phyloP scores from a whole-genome alignment of 1,140 invertebrate species.

The Drosophila mayri region DNA sequence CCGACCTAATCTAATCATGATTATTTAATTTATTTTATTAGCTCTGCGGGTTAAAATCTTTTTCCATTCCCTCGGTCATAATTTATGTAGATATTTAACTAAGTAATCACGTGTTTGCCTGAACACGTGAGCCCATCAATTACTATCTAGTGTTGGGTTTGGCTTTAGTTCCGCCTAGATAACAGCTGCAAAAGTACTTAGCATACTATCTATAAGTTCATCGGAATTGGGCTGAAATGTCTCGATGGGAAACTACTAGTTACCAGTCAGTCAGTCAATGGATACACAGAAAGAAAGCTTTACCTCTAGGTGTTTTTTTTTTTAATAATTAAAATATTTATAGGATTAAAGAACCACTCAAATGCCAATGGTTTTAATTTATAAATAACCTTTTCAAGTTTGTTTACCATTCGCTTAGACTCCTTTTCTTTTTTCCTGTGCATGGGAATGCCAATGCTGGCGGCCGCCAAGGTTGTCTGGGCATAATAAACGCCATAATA shows the following conservation, averaged over 20 bases:
- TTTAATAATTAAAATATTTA: neutral
- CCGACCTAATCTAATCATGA: conserved; percentile 9
- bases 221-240: conserved; percentile 34
- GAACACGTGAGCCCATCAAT: conserved; percentile 44
- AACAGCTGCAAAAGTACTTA: conserved; percentile 37
- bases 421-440: conserved; percentile 1
- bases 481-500: conserved; percentile 34
- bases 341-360: neutral
- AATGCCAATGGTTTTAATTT: no score
- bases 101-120: conserved; percentile 24
- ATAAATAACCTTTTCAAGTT: neutral
- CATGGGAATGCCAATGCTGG: conserved; percentile 24
- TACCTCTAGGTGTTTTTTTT: no score
- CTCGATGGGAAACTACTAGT: conserved; percentile 29
- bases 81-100: conserved; percentile 19
- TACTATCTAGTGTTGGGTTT: conserved; percentile 25
- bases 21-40: conserved; percentile 6
- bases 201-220: conserved; percentile 17
- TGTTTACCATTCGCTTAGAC: neutral
- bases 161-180: conserved; percentile 33
- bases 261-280: neutral
- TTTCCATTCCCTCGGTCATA: neutral
- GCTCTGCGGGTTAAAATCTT: neutral
- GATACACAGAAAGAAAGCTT: conserved; percentile 3
- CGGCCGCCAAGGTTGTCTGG: conserved; percentile 45